Evolutionary conservation across 2,888 invertebrate species (phyloP).

Genomic region (Malthinus seriepunctatus): DNA sequence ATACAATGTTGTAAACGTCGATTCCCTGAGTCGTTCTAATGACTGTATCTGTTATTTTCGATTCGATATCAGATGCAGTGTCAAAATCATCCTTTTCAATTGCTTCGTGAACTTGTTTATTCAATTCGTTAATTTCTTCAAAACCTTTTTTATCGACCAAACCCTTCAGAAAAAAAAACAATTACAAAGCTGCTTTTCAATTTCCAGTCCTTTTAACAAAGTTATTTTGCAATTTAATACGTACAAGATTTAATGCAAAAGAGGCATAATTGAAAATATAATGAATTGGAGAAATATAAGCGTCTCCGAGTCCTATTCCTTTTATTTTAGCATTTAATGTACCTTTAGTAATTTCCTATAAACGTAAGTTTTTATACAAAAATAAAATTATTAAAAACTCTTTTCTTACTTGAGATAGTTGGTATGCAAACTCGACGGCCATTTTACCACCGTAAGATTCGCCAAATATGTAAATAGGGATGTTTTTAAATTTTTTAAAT

Average conservation of each 20-base stretch:
- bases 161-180: constrained; percentile 12
- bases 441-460: constrained; percentile 95
- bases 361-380: constrained; percentile 10
- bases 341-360: constrained; percentile 38
- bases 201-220: not conserved
- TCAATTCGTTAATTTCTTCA: constrained; percentile 41
- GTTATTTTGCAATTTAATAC: constrained; percentile 6
- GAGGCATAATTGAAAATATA: constrained; percentile 41
- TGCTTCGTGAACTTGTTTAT: constrained; percentile 39
- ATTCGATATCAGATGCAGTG: constrained; percentile 68
- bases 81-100: constrained; percentile 57
- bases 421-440: constrained; percentile 79
- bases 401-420: constrained; percentile 59
- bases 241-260: constrained; percentile 39
- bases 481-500: constrained; percentile 70
- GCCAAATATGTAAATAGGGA: constrained; percentile 82
- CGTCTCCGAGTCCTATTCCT: constrained; percentile 42
- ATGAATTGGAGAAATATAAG: constrained; percentile 45
- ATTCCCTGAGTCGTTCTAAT: constrained; percentile 64
- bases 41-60: constrained; percentile 60
- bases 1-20: constrained; percentile 81
- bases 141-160: constrained; percentile 34
- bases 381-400: constrained; percentile 4
- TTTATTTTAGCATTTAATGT: constrained; percentile 39
- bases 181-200: not conserved